phyloP scores from a whole-genome alignment of 2,113 vertebrate species.

The Gopherus flavomarginatus region DNA sequence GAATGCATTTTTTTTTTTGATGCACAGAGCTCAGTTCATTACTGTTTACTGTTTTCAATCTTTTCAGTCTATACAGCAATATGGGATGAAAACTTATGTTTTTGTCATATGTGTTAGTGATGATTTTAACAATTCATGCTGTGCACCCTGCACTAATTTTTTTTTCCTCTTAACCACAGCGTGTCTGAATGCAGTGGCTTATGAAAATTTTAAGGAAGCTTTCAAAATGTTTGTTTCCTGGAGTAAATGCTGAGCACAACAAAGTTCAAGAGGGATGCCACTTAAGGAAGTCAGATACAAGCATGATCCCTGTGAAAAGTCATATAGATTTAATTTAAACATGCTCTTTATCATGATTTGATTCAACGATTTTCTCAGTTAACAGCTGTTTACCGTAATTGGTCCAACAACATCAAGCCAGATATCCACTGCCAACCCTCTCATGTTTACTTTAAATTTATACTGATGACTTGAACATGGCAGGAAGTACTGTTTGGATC shows the following conservation, averaged over 20 bases:
- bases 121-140: not conserved
- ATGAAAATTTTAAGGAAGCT: not conserved
- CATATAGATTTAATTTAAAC: not conserved
- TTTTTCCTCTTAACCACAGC: not conserved
- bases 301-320: not conserved
- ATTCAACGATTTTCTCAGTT: not conserved
- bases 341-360: not conserved
- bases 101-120: constrained; percentile 8
- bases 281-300: not conserved
- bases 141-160: not conserved
- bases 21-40: not conserved
- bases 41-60: not conserved
- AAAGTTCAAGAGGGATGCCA: not conserved
- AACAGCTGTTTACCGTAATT: not conserved
- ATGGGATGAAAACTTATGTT: not conserved
- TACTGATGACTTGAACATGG: not conserved
- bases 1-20: not conserved
- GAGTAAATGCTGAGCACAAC: not conserved
- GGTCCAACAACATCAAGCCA: not conserved
- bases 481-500: not conserved
- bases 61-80: not conserved
- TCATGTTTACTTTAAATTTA: not conserved
- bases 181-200: not conserved
- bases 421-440: not conserved
- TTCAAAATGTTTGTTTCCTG: constrained; percentile 30